These are phyloP conservation scores for Chrysemys picta DNA, from an alignment of 2,113 vertebrate genomes.

Conservation along the genomic window DNA sequence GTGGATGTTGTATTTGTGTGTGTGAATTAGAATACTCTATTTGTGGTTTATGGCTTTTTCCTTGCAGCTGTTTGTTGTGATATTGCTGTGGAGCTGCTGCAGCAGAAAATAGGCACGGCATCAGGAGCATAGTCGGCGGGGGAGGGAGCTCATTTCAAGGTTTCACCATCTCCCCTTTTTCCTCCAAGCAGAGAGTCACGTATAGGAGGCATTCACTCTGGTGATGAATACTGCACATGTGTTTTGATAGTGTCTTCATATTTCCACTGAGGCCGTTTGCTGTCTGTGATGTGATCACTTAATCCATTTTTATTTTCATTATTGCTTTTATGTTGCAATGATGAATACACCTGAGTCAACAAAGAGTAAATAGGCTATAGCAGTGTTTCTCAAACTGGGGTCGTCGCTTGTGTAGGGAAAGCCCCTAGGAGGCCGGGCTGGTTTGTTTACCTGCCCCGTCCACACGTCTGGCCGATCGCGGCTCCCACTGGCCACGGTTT, in stretches of 20 bases:
- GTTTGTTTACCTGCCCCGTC: too few relatives aligned
- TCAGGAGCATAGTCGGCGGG: neutral
- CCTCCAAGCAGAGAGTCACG: neutral
- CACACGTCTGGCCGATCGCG: too few relatives aligned
- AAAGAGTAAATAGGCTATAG: neutral
- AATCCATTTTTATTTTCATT: neutral
- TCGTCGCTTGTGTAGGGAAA: too few relatives aligned
- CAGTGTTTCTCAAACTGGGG: too few relatives aligned
- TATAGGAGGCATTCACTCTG: neutral
- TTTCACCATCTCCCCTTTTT: neutral
- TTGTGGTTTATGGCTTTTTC: neutral
- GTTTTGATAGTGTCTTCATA: neutral
- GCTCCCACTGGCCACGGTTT: too few relatives aligned
- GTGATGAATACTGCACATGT: neutral
- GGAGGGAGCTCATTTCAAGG: neutral
- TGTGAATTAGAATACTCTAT: neutral
- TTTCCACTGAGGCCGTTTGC: neutral
- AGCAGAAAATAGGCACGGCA: neutral
- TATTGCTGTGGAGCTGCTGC: neutral
- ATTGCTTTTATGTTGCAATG: neutral
- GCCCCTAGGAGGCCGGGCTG: too few relatives aligned
- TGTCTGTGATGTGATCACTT: neutral
- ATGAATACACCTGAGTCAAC: neutral
- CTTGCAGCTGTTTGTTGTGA: neutral
- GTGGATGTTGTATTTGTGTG: neutral